Conservation (phyloP, 2,888 invertebrate species). For the Pheosia tremula region DNA sequence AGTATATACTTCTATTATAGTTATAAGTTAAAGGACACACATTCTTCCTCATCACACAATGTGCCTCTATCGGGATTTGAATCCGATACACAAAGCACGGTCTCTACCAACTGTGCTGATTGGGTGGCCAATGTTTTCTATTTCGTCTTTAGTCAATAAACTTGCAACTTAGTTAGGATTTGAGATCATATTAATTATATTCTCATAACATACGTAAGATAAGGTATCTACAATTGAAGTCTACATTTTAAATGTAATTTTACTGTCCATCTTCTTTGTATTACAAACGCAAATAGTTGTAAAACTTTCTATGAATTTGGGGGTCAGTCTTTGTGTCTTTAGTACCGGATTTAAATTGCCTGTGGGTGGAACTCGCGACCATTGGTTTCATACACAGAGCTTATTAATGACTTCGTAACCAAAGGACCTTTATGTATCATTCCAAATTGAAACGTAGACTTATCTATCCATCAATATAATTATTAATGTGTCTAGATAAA, state of each 20-base stretch:
- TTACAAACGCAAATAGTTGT: too few species aligned
- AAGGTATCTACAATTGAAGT: too few species aligned
- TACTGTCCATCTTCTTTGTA: too few species aligned
- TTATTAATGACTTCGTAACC: conserved; percentile 17
- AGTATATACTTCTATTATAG: too few species aligned
- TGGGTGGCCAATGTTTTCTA: background rate
- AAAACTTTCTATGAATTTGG: too few species aligned
- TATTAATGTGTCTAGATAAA: conserved; percentile 14
- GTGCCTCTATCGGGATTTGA: too few species aligned
- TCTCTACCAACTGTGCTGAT: too few species aligned
- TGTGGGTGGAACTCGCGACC: background rate
- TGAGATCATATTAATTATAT: background rate
- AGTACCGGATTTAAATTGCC: background rate
- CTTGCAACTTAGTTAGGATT: background rate
- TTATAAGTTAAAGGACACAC: too few species aligned
- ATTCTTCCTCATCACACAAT: too few species aligned
- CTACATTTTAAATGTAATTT: too few species aligned
- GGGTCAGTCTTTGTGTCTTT: background rate
- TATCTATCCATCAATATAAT: conserved; percentile 25
- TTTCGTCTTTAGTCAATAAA: background rate
- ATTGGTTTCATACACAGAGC: background rate
- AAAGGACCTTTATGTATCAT: conserved; percentile 25
- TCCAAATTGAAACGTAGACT: conserved; percentile 27
- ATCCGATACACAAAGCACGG: too few species aligned
- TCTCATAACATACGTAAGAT: too few species aligned